phyloP scores from a whole-genome alignment of 2,888 invertebrate species.

The Lasioglossum malachurum region DNA sequence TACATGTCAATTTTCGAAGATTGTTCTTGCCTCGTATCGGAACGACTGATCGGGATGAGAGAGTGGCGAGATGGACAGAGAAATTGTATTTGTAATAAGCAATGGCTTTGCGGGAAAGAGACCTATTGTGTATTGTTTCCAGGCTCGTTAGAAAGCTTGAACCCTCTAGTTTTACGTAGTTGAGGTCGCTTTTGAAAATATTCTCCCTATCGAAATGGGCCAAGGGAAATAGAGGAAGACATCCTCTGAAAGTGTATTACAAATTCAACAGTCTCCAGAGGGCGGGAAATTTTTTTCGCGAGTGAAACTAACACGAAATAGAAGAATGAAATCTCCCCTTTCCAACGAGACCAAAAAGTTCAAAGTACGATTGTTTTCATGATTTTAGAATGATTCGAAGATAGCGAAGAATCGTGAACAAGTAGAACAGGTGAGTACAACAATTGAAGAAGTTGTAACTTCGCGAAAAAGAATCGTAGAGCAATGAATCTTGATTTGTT shows the following conservation, averaged over 20 bases:
- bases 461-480: no score
- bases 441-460: no score
- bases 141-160: neutral
- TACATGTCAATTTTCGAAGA: neutral
- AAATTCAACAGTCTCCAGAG: no score
- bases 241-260: no score
- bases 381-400: no score
- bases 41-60: neutral
- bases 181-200: neutral
- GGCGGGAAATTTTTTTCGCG: no score
- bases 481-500: no score
- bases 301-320: no score
- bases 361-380: neutral
- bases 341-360: neutral
- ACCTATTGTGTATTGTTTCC: accelerated
- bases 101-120: neutral
- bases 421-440: no score
- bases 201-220: neutral
- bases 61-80: neutral
- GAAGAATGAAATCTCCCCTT: neutral
- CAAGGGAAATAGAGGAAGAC: neutral
- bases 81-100: neutral
- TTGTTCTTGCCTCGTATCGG: neutral
- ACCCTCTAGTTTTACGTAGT: neutral
- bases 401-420: no score